phyloP scores from a whole-genome alignment of 1,140 invertebrate species.

The Orchesella cincta region DNA sequence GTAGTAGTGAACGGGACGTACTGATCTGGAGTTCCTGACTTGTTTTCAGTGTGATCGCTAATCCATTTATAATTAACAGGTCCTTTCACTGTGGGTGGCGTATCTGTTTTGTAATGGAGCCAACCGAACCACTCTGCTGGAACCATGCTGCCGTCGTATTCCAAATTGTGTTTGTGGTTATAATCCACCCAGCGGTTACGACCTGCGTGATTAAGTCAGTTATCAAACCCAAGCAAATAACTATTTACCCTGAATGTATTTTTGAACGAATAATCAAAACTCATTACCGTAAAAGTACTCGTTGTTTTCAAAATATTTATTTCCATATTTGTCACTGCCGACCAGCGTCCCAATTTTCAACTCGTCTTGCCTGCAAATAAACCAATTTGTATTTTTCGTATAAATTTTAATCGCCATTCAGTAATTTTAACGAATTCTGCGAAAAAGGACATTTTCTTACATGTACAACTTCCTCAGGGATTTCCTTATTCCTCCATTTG shows the following conservation, averaged over 20 bases:
- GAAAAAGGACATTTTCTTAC: constrained; percentile 59
- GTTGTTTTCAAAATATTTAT: constrained; percentile 94
- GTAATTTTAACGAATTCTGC: neutral
- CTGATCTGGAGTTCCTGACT: constrained; percentile 58
- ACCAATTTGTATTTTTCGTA: too few relatives aligned
- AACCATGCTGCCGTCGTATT: constrained; percentile 93
- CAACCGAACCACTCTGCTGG: constrained; percentile 89
- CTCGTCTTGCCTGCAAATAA: constrained; percentile 77
- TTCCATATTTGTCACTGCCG: constrained; percentile 94
- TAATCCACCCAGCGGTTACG: constrained; percentile 95
- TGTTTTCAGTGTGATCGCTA: constrained; percentile 77
- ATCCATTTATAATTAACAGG: constrained; percentile 69
- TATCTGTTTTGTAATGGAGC: constrained; percentile 81
- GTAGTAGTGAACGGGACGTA: constrained; percentile 91
- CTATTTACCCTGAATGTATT: neutral
- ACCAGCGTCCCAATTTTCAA: constrained; percentile 81
- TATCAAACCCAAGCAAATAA: neutral
- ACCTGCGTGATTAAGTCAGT: constrained; percentile 61
- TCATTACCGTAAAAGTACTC: constrained; percentile 77
- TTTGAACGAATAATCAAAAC: neutral
- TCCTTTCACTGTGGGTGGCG: constrained; percentile 63
- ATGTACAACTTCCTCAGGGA: constrained; percentile 73
- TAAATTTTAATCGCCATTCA: too few relatives aligned
- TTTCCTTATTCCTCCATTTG: constrained; percentile 74
- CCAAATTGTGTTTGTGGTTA: constrained; percentile 68